These are phyloP conservation scores for Nephrocerus scutellatus DNA, from an alignment of 2,888 invertebrate species.

Conservation along the genomic window DNA sequence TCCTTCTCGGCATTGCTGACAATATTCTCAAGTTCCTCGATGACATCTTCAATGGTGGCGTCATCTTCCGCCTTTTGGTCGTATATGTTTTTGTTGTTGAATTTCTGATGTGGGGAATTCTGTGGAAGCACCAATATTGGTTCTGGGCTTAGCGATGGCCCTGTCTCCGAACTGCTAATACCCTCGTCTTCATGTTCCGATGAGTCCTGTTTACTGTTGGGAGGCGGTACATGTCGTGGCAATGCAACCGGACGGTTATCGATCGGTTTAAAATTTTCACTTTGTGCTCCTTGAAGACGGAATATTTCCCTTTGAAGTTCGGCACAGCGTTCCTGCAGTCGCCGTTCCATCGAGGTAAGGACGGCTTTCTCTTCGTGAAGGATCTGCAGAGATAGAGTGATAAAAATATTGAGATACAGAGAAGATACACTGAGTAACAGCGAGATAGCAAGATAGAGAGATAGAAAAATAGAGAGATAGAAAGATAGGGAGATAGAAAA, in stretches of 20 bases:
- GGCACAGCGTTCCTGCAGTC: slow-evolving; percentile 67
- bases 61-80: slow-evolving; percentile 48
- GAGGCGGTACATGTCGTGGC: slow-evolving; percentile 41
- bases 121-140: slow-evolving; percentile 46
- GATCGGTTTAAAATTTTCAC: slow-evolving; percentile 40
- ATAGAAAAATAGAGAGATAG: neutral
- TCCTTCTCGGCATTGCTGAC: slow-evolving; percentile 78
- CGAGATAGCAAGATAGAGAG: no score
- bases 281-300: slow-evolving; percentile 49
- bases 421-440: neutral
- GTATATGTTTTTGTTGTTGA: slow-evolving; percentile 31
- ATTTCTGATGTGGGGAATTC: slow-evolving; percentile 51
- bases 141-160: slow-evolving; percentile 66
- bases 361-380: slow-evolving; percentile 72
- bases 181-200: slow-evolving; percentile 83
- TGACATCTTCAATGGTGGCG: slow-evolving; percentile 80
- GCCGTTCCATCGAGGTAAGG: slow-evolving; percentile 64
- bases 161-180: slow-evolving; percentile 73
- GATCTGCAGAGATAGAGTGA: slow-evolving; percentile 49
- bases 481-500: neutral
- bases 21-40: slow-evolving; percentile 76
- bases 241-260: slow-evolving; percentile 41
- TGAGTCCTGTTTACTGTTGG: slow-evolving; percentile 49
- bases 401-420: neutral
- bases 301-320: slow-evolving; percentile 66